Percentiles rank a stretch among this genome's conserved stretches.
These are phyloP conservation scores for Macrocentrus cingulum DNA, from an alignment of 1,140 invertebrate genomes.

Conservation along the genomic window DNA sequence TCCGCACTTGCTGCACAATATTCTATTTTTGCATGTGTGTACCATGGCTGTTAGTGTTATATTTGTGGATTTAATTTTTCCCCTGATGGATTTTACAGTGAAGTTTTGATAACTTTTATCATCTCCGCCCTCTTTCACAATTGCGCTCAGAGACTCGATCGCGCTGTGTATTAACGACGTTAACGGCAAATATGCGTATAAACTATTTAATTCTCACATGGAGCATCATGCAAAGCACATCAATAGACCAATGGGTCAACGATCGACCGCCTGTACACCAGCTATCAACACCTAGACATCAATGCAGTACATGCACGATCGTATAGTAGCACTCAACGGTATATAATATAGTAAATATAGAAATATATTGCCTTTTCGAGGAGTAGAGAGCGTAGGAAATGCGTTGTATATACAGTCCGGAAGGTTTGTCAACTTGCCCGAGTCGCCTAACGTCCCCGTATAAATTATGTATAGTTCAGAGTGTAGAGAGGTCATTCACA, in stretches of 20 bases:
- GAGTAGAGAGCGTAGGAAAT: too few relatives aligned
- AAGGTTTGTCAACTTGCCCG: too few relatives aligned
- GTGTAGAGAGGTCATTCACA: too few relatives aligned
- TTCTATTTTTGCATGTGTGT: too few relatives aligned
- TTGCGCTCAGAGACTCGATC: conserved; percentile 32
- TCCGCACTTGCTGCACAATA: too few relatives aligned
- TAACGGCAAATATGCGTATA: conserved; percentile 32
- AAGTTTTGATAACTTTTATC: too few relatives aligned
- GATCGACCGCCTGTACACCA: conserved; percentile 17
- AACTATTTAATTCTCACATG: not conserved
- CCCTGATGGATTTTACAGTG: conserved; percentile 6
- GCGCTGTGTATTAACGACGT: conserved; percentile 35
- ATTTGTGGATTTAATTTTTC: not conserved
- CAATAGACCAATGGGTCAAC: conserved; percentile 30
- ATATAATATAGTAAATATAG: too few relatives aligned
- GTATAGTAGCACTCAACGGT: too few relatives aligned
- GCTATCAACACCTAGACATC: conserved; percentile 2
- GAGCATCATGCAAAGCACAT: conserved; percentile 25
- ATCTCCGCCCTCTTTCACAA: conserved; percentile 29
- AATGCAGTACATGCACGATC: not conserved
- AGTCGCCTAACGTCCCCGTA: too few relatives aligned
- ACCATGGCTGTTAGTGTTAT: not conserved
- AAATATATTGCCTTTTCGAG: too few relatives aligned
- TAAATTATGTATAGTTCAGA: too few relatives aligned
- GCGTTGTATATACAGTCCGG: conserved; percentile 1